Evolutionary conservation across 2,113 vertebrate species (phyloP).

Genomic region (Paedocypris sp.): DNA sequence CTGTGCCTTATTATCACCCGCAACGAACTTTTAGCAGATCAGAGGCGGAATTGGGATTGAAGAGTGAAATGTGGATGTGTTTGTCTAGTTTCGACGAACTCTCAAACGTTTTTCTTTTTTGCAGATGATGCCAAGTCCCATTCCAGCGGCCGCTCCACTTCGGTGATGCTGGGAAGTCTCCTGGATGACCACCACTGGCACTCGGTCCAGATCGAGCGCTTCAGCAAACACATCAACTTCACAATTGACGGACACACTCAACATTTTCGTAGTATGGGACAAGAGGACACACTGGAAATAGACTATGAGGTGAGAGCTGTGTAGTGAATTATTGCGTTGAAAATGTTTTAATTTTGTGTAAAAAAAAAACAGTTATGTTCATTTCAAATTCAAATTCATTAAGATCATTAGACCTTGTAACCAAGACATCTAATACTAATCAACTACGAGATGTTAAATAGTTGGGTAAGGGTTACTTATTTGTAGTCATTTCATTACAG

Average conservation of each 20-base stretch:
- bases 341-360: too few relatives aligned
- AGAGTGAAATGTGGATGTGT: background rate
- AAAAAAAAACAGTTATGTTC: too few relatives aligned
- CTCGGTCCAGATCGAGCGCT: conserved; percentile 72
- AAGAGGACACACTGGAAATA: conserved; percentile 70
- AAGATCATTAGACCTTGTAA: too few relatives aligned
- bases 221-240: conserved; percentile 78
- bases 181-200: conserved; percentile 82
- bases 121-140: conserved; percentile 69
- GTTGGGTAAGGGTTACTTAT: too few relatives aligned
- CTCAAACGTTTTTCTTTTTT: too few relatives aligned
- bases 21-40: background rate
- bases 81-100: too few relatives aligned
- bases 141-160: conserved; percentile 51
- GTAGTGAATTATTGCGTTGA: background rate
- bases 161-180: conserved; percentile 68
- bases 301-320: conserved; percentile 71
- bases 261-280: conserved; percentile 69
- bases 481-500: too few relatives aligned
- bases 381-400: too few relatives aligned
- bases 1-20: background rate
- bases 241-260: conserved; percentile 71
- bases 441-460: too few relatives aligned
- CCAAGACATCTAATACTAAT: too few relatives aligned
- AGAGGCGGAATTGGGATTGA: background rate